phyloP scores from a whole-genome alignment of 30 jellyfish, hydroid and myxozoan species.

The Phacellophora camtschatica region DNA sequence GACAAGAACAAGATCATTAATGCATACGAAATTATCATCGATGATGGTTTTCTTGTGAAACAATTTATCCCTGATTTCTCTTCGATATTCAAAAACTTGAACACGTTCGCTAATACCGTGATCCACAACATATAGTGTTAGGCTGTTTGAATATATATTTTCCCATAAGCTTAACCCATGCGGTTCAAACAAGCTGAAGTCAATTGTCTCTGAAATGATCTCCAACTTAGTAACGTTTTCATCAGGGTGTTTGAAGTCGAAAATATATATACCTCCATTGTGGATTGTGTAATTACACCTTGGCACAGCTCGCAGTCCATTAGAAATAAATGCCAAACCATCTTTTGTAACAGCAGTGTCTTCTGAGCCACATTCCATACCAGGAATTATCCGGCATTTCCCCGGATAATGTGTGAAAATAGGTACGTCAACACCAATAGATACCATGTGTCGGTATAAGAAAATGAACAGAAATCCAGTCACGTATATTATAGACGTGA shows the following conservation, averaged over 20 bases:
- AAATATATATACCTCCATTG: conserved; percentile 70
- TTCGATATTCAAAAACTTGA: conserved; percentile 60
- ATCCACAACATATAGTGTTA: conserved; percentile 62
- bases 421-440: conserved; percentile 71
- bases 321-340: conserved; percentile 90
- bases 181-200: conserved; percentile 61
- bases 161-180: conserved; percentile 87
- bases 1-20: conserved; percentile 75
- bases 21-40: conserved; percentile 57
- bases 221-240: conserved; percentile 40
- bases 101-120: conserved; percentile 77
- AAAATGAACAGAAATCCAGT: not conserved
- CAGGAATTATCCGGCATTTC: conserved; percentile 85
- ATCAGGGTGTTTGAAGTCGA: conserved; percentile 74
- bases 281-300: conserved; percentile 35
- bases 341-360: conserved; percentile 81
- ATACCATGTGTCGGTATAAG: conserved; percentile 46
- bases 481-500: not conserved
- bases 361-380: conserved; percentile 96
- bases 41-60: conserved; percentile 59
- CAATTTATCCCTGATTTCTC: conserved; percentile 20
- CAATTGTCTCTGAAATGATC: conserved; percentile 38
- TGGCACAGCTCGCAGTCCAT: conserved; percentile 64
- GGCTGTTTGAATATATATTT: not conserved
- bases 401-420: conserved; percentile 82